Base-by-base conservation (phyloP, 1,140 invertebrate species). In the Popillia japonica region DNA sequence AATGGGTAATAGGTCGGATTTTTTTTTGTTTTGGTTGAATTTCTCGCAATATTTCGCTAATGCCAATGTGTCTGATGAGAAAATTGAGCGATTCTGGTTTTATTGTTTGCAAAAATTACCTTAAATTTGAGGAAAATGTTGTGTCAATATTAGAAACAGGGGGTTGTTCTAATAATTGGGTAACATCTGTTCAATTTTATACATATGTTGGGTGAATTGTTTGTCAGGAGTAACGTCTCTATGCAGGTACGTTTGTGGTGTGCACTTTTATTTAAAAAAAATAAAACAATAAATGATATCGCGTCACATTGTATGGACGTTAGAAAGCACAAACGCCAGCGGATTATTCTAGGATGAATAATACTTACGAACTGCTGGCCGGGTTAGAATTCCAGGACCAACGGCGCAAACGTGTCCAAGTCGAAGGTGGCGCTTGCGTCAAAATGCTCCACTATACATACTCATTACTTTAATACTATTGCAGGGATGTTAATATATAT, bases 381-480 rank as follows among this genome's bases (percentile, higher is more conserved):
- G 72, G 72, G 72, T 73, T 73, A 40, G 72, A 27, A 73, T 73
- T 42, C 72, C 40, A 40, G 27, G 27, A 73, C 27, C 72, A 27
- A 73, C 72, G 17, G 72, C 72, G 72, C 72, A 73, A 42, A 40
- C 72, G 72, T 73, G 40, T n/a, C n/a, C n/a, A n/a, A n/a, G n/a
- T 73, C n/a, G 40, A 40, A 40, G 72, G 61, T 9, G 40, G 72
- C 72, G 72, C 72, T 41, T 73, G 72, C 72, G 72, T 73, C 72
- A 40, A 73, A 73, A 20, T 27, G 27, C 72, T n/a, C 40, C 72
- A 42, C 40, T 27, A 64, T 64, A 64, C 61, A 64, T 73, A 40
- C 72, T 73, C 72, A 73, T 73, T 73, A 73, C 40, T 73, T 73
- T 73, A 73, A 73, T 73, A 73, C 72, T 34, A 42, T 73, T 73